Conservation (phyloP, 2,113 vertebrate species). For the Cyprinus carpio region DNA sequence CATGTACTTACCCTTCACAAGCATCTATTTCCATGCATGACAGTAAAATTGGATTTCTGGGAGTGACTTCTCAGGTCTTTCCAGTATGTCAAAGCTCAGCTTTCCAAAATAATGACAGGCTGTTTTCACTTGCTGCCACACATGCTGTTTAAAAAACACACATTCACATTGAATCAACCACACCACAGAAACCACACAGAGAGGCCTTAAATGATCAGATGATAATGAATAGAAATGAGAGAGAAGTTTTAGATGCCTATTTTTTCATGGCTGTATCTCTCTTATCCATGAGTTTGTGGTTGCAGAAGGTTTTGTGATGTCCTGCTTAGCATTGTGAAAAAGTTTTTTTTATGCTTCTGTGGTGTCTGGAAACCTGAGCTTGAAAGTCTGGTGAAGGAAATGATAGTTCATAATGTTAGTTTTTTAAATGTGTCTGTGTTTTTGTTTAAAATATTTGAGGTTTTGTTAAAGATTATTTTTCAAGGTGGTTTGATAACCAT, state of each 20-base stretch:
- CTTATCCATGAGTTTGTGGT: conserved; percentile 38
- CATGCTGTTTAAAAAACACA: conserved; percentile 46
- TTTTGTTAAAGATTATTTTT: conserved; percentile 3
- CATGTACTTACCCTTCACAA: conserved; percentile 33
- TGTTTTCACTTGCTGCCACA: conserved; percentile 48
- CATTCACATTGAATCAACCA: conserved; percentile 33
- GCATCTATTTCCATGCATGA: conserved; percentile 61
- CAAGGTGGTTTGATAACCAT: not conserved
- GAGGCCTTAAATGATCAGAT: conserved; percentile 9
- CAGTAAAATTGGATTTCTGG: conserved; percentile 68
- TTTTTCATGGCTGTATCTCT: not conserved
- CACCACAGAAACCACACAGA: conserved; percentile 48
- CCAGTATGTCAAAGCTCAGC: conserved; percentile 60
- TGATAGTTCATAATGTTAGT: too few species aligned
- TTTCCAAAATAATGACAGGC: conserved; percentile 63
- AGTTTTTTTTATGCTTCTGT: not conserved
- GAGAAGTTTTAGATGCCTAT: conserved; percentile 20
- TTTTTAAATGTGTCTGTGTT: too few species aligned
- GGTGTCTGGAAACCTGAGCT: not conserved
- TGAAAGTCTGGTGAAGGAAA: too few species aligned
- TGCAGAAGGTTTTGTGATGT: conserved; percentile 15
- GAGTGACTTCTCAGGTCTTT: conserved; percentile 63
- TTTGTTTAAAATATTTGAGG: conserved; percentile 13
- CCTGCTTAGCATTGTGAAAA: conserved; percentile 29
- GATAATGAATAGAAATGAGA: conserved; percentile 21